These are phyloP conservation scores for Chinchilla lanigera DNA, from an alignment of 2,113 vertebrate species.

Conservation along the genomic window DNA sequence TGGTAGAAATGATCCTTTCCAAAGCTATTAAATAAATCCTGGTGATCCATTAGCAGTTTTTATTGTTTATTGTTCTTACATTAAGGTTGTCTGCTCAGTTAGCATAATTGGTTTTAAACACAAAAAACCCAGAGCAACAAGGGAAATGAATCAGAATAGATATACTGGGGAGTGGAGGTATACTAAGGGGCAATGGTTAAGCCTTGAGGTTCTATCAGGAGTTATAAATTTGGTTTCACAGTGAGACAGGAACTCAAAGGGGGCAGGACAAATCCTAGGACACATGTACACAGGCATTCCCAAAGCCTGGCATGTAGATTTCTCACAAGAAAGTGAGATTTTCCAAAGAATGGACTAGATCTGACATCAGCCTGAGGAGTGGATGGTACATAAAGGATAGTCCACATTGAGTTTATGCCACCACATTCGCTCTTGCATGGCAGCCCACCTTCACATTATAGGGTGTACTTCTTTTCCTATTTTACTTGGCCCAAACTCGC, in stretches of 20 bases:
- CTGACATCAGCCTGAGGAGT: background rate
- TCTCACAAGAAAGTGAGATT: background rate
- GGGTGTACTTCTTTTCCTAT: background rate
- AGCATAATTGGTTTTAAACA: background rate
- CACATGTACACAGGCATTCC: background rate
- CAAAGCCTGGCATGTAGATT: background rate
- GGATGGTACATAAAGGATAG: background rate
- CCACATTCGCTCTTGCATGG: background rate
- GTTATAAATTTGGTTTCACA: background rate
- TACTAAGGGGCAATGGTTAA: background rate
- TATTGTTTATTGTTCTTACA: background rate
- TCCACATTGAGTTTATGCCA: background rate
- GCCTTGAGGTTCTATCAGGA: background rate
- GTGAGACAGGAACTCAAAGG: background rate
- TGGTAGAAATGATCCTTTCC: background rate
- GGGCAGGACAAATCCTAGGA: background rate
- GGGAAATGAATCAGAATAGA: background rate
- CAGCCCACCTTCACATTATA: background rate
- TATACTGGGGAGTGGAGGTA: background rate
- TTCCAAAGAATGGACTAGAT: background rate
- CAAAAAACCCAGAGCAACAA: slow-evolving; percentile 4
- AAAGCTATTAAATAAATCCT: background rate
- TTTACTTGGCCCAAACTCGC: background rate
- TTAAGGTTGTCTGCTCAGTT: background rate
- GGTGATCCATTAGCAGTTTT: background rate